A percentile compares a stretch with the other conserved stretches of the same genome.
These are phyloP conservation scores for Semibalanus balanoides DNA, from an alignment of 1,140 invertebrate species.

Conservation along the genomic window DNA sequence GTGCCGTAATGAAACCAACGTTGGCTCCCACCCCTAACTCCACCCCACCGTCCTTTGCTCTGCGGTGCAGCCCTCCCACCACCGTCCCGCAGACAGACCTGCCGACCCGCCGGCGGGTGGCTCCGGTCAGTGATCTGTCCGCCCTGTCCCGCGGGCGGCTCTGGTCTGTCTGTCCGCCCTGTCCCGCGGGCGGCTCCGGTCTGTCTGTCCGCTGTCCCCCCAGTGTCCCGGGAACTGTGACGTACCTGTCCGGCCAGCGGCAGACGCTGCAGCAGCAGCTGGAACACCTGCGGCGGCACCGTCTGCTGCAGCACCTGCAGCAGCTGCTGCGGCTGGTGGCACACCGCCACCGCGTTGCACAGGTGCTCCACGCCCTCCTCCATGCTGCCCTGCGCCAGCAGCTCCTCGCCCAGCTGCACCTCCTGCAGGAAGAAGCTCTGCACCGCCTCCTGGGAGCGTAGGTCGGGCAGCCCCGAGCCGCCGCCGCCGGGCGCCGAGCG, in stretches of 20 bases:
- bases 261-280: conserved; percentile 65
- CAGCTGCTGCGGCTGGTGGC: conserved; percentile 82
- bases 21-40: no score
- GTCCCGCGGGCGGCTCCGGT: no score
- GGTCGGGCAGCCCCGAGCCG: conserved; percentile 51
- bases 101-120: background rate
- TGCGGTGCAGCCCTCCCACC: no score
- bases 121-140: background rate
- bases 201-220: no score
- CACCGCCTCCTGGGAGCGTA: conserved; percentile 79
- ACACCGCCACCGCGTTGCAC: conserved; percentile 86
- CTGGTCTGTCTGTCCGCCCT: no score
- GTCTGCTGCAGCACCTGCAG: conserved; percentile 85
- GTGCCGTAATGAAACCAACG: no score
- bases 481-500: conserved; percentile 12
- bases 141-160: no score
- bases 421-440: conserved; percentile 82
- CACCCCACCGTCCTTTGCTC: no score
- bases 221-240: background rate
- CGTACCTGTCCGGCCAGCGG: conserved; percentile 45
- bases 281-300: conserved; percentile 79
- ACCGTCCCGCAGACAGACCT: no score
- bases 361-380: conserved; percentile 87
- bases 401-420: conserved; percentile 60
- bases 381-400: conserved; percentile 66